These are phyloP conservation scores for Menura novaehollandiae DNA, from an alignment of 2,113 vertebrate genomes.

Conservation along the genomic window DNA sequence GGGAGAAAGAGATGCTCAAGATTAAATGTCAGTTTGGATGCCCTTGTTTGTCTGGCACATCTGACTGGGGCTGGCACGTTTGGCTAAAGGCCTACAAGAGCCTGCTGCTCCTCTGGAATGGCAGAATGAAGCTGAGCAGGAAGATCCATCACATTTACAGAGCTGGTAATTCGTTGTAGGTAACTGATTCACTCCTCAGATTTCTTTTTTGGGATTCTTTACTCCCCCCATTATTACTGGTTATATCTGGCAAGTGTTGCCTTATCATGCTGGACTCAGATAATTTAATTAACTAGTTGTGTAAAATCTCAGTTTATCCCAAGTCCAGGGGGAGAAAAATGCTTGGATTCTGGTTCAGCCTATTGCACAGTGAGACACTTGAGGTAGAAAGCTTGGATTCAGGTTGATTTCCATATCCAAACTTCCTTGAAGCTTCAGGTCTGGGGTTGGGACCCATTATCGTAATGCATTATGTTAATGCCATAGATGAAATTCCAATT, in stretches of 20 bases:
- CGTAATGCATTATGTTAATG: not conserved
- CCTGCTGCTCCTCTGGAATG: not conserved
- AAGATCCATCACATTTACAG: not conserved
- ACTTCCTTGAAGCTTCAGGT: not conserved
- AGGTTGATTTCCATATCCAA: not conserved
- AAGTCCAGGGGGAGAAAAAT: not conserved
- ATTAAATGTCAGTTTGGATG: not conserved
- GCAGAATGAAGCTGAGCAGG: not conserved
- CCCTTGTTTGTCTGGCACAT: not conserved
- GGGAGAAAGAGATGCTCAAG: not conserved
- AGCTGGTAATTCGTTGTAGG: not conserved
- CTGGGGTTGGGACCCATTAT: not conserved
- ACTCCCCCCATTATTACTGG: not conserved
- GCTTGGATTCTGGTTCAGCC: not conserved
- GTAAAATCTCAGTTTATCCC: not conserved
- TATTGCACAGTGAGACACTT: not conserved
- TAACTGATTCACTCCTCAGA: fast-evolving
- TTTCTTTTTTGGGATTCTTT: not conserved
- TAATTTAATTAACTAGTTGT: not conserved
- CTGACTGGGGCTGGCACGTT: not conserved
- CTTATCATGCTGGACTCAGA: not conserved
- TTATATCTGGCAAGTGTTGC: not conserved
- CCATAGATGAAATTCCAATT: not conserved
- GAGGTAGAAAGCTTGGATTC: not conserved
- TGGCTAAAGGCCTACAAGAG: not conserved